Conservation (phyloP, 2,888 invertebrate species). For the Kryphioiulus occultus region DNA sequence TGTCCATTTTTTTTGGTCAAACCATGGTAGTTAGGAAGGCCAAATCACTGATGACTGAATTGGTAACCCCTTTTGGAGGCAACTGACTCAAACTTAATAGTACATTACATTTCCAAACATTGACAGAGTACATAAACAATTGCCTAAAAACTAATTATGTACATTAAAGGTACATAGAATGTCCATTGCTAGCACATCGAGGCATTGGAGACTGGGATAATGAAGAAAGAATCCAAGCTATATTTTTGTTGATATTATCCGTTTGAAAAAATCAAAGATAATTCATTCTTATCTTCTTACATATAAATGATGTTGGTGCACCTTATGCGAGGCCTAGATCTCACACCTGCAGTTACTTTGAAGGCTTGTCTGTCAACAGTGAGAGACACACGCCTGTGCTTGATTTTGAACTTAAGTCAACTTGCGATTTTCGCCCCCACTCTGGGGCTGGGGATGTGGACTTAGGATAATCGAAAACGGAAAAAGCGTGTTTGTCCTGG, state of each 20-base stretch:
- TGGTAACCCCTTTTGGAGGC: too few species aligned
- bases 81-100: too few species aligned
- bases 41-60: not conserved
- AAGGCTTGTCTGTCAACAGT: not conserved
- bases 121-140: too few species aligned
- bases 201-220: not conserved
- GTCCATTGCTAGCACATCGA: not conserved
- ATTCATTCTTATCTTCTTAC: not conserved
- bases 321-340: not conserved
- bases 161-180: too few species aligned
- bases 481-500: not conserved
- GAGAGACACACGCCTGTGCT: slow-evolving; percentile 18
- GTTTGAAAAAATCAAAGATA: slow-evolving; percentile 13
- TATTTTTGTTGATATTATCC: not conserved
- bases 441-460: not conserved
- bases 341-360: slow-evolving; percentile 18
- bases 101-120: too few species aligned
- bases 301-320: slow-evolving; percentile 17
- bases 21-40: not conserved
- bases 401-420: not conserved
- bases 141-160: too few species aligned
- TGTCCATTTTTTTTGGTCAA: not conserved
- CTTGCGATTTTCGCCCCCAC: not conserved
- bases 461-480: not conserved
- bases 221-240: not conserved